These are phyloP conservation scores for Nesospiza acunhae DNA, from an alignment of 2,113 vertebrate species.

Conservation along the genomic window DNA sequence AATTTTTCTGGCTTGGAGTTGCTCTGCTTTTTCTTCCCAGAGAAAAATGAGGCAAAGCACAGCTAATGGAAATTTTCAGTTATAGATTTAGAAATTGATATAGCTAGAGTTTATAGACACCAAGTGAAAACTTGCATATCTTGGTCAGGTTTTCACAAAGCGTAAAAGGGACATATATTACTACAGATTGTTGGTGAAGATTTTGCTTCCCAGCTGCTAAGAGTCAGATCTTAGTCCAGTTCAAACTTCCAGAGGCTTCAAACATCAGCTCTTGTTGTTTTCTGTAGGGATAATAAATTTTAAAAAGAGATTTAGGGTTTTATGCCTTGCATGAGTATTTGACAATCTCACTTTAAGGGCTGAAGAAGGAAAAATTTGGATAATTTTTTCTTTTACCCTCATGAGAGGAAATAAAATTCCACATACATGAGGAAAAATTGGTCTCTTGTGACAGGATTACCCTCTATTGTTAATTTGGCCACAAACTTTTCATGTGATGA, in stretches of 20 bases:
- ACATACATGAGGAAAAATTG: neutral
- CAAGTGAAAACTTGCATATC: neutral
- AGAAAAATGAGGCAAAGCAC: neutral
- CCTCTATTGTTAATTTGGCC: neutral
- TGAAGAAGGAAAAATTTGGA: neutral
- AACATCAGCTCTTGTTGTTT: neutral
- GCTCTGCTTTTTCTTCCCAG: neutral
- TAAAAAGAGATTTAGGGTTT: neutral
- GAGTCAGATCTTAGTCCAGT: neutral
- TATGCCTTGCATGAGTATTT: neutral
- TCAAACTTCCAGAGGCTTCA: neutral
- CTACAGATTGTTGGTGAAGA: neutral
- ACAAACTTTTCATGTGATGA: neutral
- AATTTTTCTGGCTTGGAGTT: neutral
- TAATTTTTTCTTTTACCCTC: accelerated
- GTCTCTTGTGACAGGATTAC: neutral
- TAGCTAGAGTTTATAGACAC: neutral
- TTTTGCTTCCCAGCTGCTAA: neutral
- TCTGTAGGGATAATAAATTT: neutral
- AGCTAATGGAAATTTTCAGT: neutral
- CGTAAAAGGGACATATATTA: neutral
- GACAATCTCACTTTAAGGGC: neutral
- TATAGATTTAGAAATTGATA: neutral
- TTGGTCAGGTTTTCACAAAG: neutral
- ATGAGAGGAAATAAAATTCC: neutral